Evolutionary conservation across 2,797 vertebrate species (phyloP), one percentile per base, ranked within the genome.

Genomic region (Rhabdophis nuchalis): DNA sequence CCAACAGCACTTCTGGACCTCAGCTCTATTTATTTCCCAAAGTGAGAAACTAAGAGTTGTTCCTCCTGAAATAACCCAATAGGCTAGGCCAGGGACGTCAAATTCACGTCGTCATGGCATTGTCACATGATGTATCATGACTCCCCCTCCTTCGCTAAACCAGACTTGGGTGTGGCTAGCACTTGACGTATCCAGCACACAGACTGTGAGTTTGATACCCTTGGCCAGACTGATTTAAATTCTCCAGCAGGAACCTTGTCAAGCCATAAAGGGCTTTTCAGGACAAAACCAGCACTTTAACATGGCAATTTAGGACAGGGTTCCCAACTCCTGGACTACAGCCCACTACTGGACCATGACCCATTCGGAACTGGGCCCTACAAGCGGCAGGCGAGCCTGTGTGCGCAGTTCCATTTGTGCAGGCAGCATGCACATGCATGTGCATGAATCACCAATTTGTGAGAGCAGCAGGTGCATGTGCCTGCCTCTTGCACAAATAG

Each of bases 71-170:
- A 72, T 72, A 32, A 36, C n/a, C n/a, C n/a, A 2, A 18, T 8
- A 72, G 6, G 85, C 52, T 8, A 52, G 50, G 14, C 29, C 56
- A 58, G 57, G 57, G 20, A 6, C 2, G 20, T 58, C 20, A 58
- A 58, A 25, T 7, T 58, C 5, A 1, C 0, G 1, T 58, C 0
- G 1, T 25, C 57, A 58, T 0, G 5, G 20, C 6, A 5, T 58
- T 7, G 2, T 58, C 20, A 23, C 2, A 7, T 58, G 57, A 25
- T 0, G 0, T 58, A 58, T 58, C 7, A 0, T 2, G 2, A 58
- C 20, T 58, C 1, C 5, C 0, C 20, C 56, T 20, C 57, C 7
- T 56, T 58, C 0, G 20, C 57, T 58, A 58, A 58, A 58, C 20
- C 0, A 7, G 57, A 2, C 1, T 20, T 58, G 57, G 57, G 7